Conservation (phyloP, 1,140 invertebrate species). For the Neodiprion lecontei region DNA sequence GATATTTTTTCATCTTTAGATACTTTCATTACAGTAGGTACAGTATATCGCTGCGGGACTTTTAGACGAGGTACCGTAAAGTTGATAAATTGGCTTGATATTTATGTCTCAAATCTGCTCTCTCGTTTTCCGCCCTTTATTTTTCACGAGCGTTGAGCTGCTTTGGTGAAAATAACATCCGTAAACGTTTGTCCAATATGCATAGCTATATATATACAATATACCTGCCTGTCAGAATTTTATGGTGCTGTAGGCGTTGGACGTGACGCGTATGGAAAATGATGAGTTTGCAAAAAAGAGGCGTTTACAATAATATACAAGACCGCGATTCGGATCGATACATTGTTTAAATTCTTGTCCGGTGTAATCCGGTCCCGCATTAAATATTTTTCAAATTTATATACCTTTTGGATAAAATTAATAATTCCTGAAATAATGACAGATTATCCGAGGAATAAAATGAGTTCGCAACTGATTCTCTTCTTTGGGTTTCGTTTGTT, state of each 20-base stretch:
- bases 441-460: background rate
- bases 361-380: too few species aligned
- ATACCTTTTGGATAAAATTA: too few species aligned
- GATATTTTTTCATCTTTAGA: background rate
- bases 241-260: background rate
- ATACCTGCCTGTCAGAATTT: background rate
- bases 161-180: background rate
- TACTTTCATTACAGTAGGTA: background rate
- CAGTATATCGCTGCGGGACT: background rate
- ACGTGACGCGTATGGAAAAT: too few species aligned
- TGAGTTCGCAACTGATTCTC: background rate
- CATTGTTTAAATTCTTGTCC: too few species aligned
- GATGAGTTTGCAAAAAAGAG: too few species aligned
- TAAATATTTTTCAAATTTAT: too few species aligned
- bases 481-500: too few species aligned
- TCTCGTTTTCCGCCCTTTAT: background rate
- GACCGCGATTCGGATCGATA: too few species aligned
- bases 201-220: background rate
- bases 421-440: background rate
- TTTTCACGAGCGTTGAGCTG: background rate
- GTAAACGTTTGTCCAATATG: background rate
- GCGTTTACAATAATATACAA: too few species aligned
- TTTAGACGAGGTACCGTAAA: background rate
- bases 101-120: background rate
- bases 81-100: constrained; percentile 4